Base-by-base conservation (phyloP, 35 echinoderm and acorn worm genomes). In the Chiridota heheva region DNA sequence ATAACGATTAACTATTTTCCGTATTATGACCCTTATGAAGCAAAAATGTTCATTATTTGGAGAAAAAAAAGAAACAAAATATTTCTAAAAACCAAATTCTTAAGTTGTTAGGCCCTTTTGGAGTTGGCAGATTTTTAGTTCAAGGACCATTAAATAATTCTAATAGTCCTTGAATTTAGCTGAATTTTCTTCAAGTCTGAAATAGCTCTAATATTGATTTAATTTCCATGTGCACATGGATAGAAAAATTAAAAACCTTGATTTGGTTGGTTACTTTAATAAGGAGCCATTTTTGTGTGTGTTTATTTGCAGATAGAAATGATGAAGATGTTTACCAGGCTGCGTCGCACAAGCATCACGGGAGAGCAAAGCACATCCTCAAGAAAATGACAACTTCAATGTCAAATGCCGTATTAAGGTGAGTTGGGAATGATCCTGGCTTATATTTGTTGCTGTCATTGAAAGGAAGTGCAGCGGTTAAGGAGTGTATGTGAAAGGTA, bases 401-500 rank as follows among this genome's bases (percentile, higher is more conserved):
- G 16, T 83, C 85, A 27, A 93, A 93, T 77, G 37, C 73, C 42
- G 40, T 83, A 33, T 70, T 93, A 42, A 86, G 89, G 89, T 92
- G 73, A 13, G 82, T 67, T n/a, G n/a, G n/a, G n/a, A n/a, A n/a
- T n/a, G n/a, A n/a, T n/a, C n/a, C n/a, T n/a, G n/a, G n/a, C n/a
- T n/a, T n/a, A n/a, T n/a, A n/a, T n/a, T n/a, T n/a, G n/a, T n/a
- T 51, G 42, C 20, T 41, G 38, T 69, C 18, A 18, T 2, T 38
- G 27, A 13, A 0, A 53, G 18, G 27, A 22, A 36, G 27, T n/a
- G 40, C n/a, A 10, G 51, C 40, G 51, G 25, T 0, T 27, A 2
- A 42, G 8, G 2, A 5, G 10, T 10, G 12, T 65, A 12, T 65
- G 7, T 8, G 8, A 65, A 13, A 10, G 10, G 22, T 53, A 13